Conservation (phyloP, 2,797 vertebrate genomes). For the Lepus oiostolus region DNA sequence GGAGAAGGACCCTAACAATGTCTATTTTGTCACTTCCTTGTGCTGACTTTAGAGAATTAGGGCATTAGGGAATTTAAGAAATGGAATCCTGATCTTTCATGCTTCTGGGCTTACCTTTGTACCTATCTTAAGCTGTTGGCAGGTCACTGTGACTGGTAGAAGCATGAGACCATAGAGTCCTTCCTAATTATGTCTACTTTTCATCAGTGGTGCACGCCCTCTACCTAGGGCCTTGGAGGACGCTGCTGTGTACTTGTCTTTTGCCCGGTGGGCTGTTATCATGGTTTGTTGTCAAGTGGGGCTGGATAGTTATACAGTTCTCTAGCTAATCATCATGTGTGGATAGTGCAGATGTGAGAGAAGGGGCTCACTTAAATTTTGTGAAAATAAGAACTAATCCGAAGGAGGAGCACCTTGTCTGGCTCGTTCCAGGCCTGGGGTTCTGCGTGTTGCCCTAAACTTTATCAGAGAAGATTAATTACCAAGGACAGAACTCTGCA, state of each 20-base stretch:
- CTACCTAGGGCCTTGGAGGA: not conserved
- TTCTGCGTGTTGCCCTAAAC: not conserved
- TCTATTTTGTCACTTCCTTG: constrained; percentile 53
- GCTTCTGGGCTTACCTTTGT: constrained; percentile 13
- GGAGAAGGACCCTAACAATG: not conserved
- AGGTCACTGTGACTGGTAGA: not conserved
- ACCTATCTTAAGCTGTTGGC: not conserved
- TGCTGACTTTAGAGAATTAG: not conserved
- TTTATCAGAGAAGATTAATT: not conserved
- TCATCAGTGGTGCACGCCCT: not conserved
- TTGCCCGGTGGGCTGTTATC: not conserved
- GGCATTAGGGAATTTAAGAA: constrained; percentile 38
- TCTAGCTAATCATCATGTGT: not conserved
- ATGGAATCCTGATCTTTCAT: not conserved
- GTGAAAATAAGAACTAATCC: not conserved
- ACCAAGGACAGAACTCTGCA: not conserved
- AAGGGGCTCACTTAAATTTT: not conserved
- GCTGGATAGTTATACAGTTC: not conserved
- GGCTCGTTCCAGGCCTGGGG: not conserved
- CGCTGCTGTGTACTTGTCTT: not conserved
- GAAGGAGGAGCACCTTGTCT: not conserved
- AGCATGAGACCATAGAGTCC: not conserved
- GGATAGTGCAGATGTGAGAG: not conserved
- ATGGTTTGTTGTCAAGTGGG: not conserved
- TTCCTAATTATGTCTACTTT: constrained; percentile 15